Evolutionary conservation across 2,888 invertebrate genomes (phyloP).

Genomic region (Calliphora vomitoria): DNA sequence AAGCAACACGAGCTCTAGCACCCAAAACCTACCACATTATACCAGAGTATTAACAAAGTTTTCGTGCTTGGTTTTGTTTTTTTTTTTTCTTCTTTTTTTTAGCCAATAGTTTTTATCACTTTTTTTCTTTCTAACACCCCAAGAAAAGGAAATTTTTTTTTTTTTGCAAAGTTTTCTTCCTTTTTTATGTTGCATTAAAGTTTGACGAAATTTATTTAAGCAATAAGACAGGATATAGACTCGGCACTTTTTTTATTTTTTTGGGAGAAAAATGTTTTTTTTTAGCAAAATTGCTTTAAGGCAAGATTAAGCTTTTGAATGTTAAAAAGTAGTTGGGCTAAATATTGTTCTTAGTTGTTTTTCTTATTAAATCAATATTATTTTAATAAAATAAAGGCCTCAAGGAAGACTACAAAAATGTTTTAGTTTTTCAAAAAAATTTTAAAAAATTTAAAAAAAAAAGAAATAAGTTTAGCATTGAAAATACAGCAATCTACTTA

Average conservation of each 20-base stretch:
- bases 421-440: neutral
- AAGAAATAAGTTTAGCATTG: neutral
- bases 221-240: conserved; percentile 59
- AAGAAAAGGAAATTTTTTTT: conserved; percentile 28
- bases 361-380: conserved; percentile 58
- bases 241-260: conserved; percentile 29
- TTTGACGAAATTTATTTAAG: conserved; percentile 55
- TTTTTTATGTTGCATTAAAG: neutral
- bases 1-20: conserved; percentile 39
- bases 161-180: conserved; percentile 36
- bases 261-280: conserved; percentile 18
- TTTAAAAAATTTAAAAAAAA: neutral
- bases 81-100: neutral
- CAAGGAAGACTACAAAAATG: conserved; percentile 26
- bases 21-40: conserved; percentile 31
- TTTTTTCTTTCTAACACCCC: neutral
- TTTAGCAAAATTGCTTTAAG: conserved; percentile 50
- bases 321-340: conserved; percentile 64
- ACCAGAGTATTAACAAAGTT: conserved; percentile 56
- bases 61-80: conserved; percentile 38
- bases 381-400: conserved; percentile 58
- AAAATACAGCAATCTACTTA: no score
- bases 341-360: conserved; percentile 31
- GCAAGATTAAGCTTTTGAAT: conserved; percentile 66
- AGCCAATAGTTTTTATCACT: conserved; percentile 39